phyloP scores from a whole-genome alignment of 2,113 vertebrate species.

The Phodopus roborovskii region DNA sequence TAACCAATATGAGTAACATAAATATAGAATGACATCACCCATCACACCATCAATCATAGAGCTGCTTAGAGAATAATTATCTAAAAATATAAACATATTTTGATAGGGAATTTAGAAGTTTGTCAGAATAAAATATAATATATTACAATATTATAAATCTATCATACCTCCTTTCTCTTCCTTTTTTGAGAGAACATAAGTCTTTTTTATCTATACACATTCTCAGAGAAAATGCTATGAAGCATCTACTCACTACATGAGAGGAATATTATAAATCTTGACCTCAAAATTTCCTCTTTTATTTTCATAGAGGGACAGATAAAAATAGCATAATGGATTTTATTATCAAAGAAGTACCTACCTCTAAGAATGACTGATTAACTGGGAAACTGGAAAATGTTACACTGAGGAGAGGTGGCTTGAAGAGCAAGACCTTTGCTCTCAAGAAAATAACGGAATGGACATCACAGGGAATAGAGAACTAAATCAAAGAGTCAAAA shows the following conservation, averaged over 20 bases:
- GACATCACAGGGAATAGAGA: neutral
- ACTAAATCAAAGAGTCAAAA: neutral
- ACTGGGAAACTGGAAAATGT: neutral
- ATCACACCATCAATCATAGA: neutral
- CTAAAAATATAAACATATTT: neutral
- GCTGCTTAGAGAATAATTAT: neutral
- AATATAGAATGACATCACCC: too few species aligned
- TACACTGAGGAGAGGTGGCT: neutral
- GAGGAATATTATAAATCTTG: neutral
- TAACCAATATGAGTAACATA: too few species aligned
- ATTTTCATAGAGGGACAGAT: neutral
- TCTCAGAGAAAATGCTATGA: conserved; percentile 9
- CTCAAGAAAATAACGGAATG: neutral
- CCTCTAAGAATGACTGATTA: neutral
- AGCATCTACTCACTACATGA: neutral
- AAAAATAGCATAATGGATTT: conserved; percentile 1
- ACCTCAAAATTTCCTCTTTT: neutral
- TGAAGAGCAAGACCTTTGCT: neutral
- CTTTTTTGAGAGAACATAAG: neutral
- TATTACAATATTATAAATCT: neutral
- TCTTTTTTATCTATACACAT: neutral
- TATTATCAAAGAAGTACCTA: neutral
- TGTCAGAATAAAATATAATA: neutral
- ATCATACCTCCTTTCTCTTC: neutral
- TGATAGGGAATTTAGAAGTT: neutral